Base-by-base conservation (phyloP, 1,140 invertebrate genomes). In the Euwallacea fornicatus region DNA sequence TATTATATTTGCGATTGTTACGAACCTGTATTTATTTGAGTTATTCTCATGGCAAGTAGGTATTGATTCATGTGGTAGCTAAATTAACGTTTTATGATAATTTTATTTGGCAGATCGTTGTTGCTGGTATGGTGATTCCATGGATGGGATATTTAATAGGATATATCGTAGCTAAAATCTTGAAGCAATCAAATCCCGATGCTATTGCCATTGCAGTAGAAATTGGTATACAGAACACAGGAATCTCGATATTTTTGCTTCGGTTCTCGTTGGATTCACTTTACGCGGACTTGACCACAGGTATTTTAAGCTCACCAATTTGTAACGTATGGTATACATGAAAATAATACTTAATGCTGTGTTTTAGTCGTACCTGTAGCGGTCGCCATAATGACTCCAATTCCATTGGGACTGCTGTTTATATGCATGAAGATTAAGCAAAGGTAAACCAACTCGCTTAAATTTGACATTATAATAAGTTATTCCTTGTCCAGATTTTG, bases 141-240 rank as follows among this genome's bases (percentile, higher is more conserved):
- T 96, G 91, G 87, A 79, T 93, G 33, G 96, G 96, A 7, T 98
- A 96, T 82, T 54, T 88, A 4, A 82, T 90, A 46, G 96, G 94
- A 21, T 90, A 86, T 62, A 43, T 75, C 10, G 53, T 86, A 0
- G 88, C 91, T 0, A 79, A 82, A 21, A 10, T 91, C 2, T 85
- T 87, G 9, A 82, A 85, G 50, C 90, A 92, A 80, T 80, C 86
- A 6, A 75, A 83, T 50, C 77, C 83, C n/a, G 92, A 97, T 77
- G 83, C 89, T 6, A 83, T 95, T 4, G 93, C 96, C 2, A 95
- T 98, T 75, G 89, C 92, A 7, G 91, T 98, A 69, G 95, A 98
- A 84, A 96, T 94, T 11, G 96, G 96, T 43, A 89, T 98, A 60
- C 95, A 97, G 83, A 98, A 98, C 83, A 97, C 95, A 0, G 96